Evolutionary conservation across 2,888 invertebrate genomes (phyloP).

Genomic region (Uropetala carovei): DNA sequence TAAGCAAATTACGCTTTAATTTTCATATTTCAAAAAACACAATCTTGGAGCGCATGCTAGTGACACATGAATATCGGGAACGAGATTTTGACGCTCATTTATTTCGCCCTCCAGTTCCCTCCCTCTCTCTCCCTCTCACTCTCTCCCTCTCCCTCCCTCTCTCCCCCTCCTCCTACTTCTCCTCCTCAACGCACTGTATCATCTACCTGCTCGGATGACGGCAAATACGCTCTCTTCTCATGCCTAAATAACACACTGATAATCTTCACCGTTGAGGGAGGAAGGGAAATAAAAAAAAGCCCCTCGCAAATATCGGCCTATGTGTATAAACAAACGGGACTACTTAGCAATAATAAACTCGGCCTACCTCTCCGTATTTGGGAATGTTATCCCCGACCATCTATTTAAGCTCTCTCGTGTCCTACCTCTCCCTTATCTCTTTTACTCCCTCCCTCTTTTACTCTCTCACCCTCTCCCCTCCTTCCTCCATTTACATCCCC

Average conservation of each 20-base stretch:
- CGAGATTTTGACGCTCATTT: slow-evolving; percentile 34
- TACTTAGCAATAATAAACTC: no score
- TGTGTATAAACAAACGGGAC: no score
- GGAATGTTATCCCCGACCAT: background rate
- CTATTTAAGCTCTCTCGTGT: slow-evolving; percentile 2
- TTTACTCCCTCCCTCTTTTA: background rate
- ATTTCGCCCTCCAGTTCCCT: background rate
- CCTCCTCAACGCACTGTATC: no score
- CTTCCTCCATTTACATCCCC: background rate
- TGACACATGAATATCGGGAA: slow-evolving; percentile 54
- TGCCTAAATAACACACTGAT: no score
- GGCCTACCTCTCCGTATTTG: background rate
- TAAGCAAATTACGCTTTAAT: slow-evolving; percentile 29
- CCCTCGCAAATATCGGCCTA: no score
- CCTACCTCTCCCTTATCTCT: background rate
- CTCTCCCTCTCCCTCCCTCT: background rate
- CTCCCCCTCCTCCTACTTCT: background rate
- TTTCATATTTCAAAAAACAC: slow-evolving; percentile 23
- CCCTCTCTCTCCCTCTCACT: background rate
- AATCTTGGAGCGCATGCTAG: background rate
- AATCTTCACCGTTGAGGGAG: no score
- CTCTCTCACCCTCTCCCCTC: background rate
- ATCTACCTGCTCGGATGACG: background rate
- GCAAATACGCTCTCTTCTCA: background rate
- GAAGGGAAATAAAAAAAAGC: no score